These are phyloP conservation scores for Caenorhabditis sinica DNA, from an alignment of 2,888 invertebrate species.

Conservation along the genomic window DNA sequence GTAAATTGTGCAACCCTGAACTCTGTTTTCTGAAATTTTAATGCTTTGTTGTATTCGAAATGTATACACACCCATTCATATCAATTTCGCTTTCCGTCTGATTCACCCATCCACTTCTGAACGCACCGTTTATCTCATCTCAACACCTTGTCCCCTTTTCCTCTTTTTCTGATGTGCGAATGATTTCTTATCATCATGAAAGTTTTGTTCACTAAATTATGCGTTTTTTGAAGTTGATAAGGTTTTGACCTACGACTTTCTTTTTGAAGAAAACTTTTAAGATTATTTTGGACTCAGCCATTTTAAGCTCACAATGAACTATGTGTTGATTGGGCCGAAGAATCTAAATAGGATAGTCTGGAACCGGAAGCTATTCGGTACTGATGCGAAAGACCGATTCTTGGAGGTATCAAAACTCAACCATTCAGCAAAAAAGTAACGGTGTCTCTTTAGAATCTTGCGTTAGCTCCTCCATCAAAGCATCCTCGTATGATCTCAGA, in stretches of 20 bases:
- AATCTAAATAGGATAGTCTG: not conserved
- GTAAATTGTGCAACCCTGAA: conserved; percentile 35
- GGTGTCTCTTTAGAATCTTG: conserved; percentile 29
- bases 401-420: conserved; percentile 21
- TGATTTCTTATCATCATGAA: conserved; percentile 36
- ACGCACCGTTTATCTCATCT: conserved; percentile 11
- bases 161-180: conserved; percentile 11
- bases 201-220: conserved; percentile 12
- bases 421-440: not conserved
- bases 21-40: conserved; percentile 12
- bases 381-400: conserved; percentile 37
- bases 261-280: not conserved
- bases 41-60: conserved; percentile 1
- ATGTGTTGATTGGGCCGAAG: not conserved
- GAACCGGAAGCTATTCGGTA: conserved; percentile 24
- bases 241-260: conserved; percentile 36
- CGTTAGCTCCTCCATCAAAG: conserved; percentile 31
- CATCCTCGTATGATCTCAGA: conserved; percentile 56
- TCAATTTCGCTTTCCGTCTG: conserved; percentile 23
- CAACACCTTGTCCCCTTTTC: not conserved
- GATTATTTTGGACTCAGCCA: no score
- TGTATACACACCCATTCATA: conserved; percentile 26
- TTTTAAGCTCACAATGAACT: not conserved
- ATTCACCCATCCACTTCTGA: not conserved
- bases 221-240: not conserved